Base-by-base conservation (phyloP, 2,888 invertebrate genomes). In the Rhaphigaster nebulosa region DNA sequence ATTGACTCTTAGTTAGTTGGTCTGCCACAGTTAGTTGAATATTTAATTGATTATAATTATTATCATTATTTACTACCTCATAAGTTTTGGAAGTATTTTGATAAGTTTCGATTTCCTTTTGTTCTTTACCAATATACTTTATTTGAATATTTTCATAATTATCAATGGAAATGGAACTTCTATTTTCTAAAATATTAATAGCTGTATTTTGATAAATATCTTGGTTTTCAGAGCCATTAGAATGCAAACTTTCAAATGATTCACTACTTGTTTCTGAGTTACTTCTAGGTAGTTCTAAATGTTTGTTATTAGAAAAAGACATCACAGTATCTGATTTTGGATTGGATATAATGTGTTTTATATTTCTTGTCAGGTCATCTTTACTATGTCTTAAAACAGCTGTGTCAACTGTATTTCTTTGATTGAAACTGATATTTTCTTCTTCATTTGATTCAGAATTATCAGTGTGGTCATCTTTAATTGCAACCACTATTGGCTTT, bases 221-320 rank as follows among this genome's bases (percentile, higher is more conserved):
- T 76, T 87, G 54, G 50, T 88, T 54, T 41, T 87, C 91, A 87
- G 88, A 76, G 23, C 89, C 88, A 34, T 87, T 89, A 87, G 88
- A 91, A 89, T 90, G 90, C 34, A 91, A 60, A 65, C 91, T 91
- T 87, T 91, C 91, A 91, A 89, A 91, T 41, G 91, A 91, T 80
- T 91, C 90, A 45, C 89, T 91, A 29, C 89, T 90, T 20, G 76
- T 50, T 70, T 50, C 70, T 26, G 89, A 76, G 2, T 65, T 29
- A 29, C 45, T 45, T 89, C 76, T 76, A 13, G 52, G 3, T n/a
- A 89, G 18, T 70, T 50, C n/a, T 84, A 45, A n/a, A 41, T 45
- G 12, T 45, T 84, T 26, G 50, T 84, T 84, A 84, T 26, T 84
- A 20, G 84, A 45, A 45, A n/a, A 76, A 76, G 20, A 2, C 23